Base-by-base conservation (phyloP, 2,888 invertebrate species). In the Notodonta ziczac region DNA sequence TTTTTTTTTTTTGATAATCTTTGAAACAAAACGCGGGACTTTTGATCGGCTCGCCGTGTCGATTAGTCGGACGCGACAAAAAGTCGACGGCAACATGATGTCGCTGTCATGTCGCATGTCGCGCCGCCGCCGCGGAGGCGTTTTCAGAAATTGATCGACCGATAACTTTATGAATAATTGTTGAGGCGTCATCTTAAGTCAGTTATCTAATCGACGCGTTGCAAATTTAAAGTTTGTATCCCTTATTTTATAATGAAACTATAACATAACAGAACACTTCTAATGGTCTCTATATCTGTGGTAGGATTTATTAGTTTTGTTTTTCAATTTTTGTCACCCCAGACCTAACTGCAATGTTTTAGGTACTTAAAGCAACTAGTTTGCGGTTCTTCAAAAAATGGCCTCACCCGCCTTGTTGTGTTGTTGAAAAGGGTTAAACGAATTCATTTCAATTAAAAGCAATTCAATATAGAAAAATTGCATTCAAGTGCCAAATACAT, bases 1-100 rank as follows among this genome's bases (percentile, higher is more conserved):
- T n/a, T n/a, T n/a, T 24, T 14, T 56, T 56, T 56, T 44, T 13
- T 40, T 40, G n/a, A 14, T 14, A 56, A 54, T 44, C 59, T 59
- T 59, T 52, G 55, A 58, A 60, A 60, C 51, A 51, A 61, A 62
- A 58, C 61, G 61, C 61, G 59, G 60, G 59, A 32, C 65, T 44
- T 65, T 65, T 65, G 65, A 65, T 65, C 62, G 65, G 61, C 51
- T 63, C 56, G 48, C 61, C 61, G 56, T 54, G 57, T 46, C 62
- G 63, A 67, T 66, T 60, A 63, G 61, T 60, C 62, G 65, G 57
- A 56, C 58, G 57, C 61, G 55, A 65, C 59, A 56, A 56, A 56
- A 56, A 56, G 44, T 54, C 39, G 56, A 44, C 56, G 40, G 40
- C 56, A 16, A 56, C 56, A 56, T 24, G 44, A 56, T 44, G 56